Evolutionary conservation across 2,888 invertebrate species (phyloP), one percentile per base, ranked within the genome.

Genomic region (Sericinus montela): DNA sequence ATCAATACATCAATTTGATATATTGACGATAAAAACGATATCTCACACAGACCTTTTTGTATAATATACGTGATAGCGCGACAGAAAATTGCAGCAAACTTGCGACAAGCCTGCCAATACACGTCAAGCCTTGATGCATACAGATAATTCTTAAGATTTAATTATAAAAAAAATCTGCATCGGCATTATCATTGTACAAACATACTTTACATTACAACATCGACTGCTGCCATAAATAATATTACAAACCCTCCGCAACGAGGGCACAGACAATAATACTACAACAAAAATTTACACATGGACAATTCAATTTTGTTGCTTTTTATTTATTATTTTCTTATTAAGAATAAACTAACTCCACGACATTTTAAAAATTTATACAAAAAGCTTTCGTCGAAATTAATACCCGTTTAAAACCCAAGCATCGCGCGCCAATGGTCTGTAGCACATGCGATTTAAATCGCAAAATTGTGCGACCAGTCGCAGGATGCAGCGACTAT

Each of bases 1-100:
- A 51, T 36, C 52, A 54, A 51, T 54, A 67, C 57, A 63, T 67
- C 64, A 69, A 65, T 68, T 66, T 69, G 68, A 69, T 64, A 63
- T 61, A 56, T 35, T 37, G 36, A 42, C 41, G 48, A 48, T 36
- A 51, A 45, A 42, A 45, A 52, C 48, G 41, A 32, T 48, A 53
- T 52, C 51, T 54, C 46, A 54, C 41, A 42, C 35, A 47, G 36
- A n/a, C n/a, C n/a, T 36, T 46, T 28, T 32, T 35, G 45, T 36
- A 11, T 40, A 41, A 32, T 23, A 47, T 16, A 34, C 23, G 35
- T 35, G 15, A 14, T 23, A 32, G 11, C 11, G 50, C 53, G 50
- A 47, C 46, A 30, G 34, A 47, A 25, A 15, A 50, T 15, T 15
- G 16, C 25, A 15, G 9, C 15, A 36, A 32, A 32, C 7, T 25